Conservation (phyloP, 2,113 vertebrate genomes). For the Heterotis niloticus region DNA sequence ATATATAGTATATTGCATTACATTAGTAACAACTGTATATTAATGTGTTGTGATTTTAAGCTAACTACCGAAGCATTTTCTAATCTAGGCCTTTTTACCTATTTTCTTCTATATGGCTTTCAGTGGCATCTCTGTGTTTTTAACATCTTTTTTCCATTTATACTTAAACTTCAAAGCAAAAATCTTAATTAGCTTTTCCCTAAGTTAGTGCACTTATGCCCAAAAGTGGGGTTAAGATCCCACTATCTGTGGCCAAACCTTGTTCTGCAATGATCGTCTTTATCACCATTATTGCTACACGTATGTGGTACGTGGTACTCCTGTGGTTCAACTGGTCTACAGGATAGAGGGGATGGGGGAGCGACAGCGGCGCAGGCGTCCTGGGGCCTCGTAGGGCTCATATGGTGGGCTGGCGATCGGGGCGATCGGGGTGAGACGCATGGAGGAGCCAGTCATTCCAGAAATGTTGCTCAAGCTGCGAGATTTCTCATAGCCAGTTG, state of each 20-base stretch:
- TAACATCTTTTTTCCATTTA: too few relatives aligned
- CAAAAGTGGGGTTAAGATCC: not conserved
- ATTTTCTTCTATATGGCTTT: not conserved
- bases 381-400: slow-evolving; percentile 75
- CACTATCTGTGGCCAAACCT: not conserved
- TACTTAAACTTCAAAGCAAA: too few relatives aligned
- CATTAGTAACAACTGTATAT: not conserved
- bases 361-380: slow-evolving; percentile 74
- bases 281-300: slow-evolving; percentile 17
- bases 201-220: too few relatives aligned
- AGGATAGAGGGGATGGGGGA: slow-evolving; percentile 87
- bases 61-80: slow-evolving; percentile 10
- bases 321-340: slow-evolving; percentile 51
- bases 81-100: not conserved
- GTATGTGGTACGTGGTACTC: not conserved
- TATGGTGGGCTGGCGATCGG: slow-evolving; percentile 64
- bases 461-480: slow-evolving; percentile 87
- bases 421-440: slow-evolving; percentile 78
- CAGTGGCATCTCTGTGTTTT: not conserved
- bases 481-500: slow-evolving; percentile 82
- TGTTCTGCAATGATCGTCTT: slow-evolving; percentile 3
- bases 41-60: not conserved
- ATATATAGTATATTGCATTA: slow-evolving; percentile 3
- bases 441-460: slow-evolving; percentile 76
- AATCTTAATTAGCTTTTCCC: too few relatives aligned